Conservation (phyloP, 2,797 vertebrate species). For the Stomatorhinus walkeri region DNA sequence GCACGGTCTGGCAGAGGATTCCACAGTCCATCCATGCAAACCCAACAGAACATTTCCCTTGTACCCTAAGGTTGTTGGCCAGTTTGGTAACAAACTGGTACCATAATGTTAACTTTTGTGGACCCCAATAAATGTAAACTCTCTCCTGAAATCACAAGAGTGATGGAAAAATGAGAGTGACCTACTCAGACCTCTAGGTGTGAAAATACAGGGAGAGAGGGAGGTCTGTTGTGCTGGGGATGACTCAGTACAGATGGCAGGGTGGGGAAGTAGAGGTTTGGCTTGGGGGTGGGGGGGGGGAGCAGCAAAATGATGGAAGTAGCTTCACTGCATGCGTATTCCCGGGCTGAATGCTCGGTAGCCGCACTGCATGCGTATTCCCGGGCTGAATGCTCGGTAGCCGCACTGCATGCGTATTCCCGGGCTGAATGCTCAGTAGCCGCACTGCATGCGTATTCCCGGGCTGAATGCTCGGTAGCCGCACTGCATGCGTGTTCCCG, state of each 20-base stretch:
- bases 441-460: too few species aligned
- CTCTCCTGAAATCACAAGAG: background rate
- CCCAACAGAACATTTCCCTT: background rate
- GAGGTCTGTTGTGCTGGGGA: background rate
- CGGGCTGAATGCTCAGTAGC: too few species aligned
- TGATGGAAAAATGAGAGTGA: background rate
- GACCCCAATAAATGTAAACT: background rate
- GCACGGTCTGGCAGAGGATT: background rate
- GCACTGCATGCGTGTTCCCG: too few species aligned
- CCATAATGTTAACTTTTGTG: background rate
- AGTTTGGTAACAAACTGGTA: background rate
- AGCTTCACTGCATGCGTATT: too few species aligned
- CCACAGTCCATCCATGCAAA: background rate
- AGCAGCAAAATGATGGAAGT: background rate
- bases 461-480: too few species aligned
- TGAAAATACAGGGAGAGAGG: background rate
- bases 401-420: too few species aligned
- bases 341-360: too few species aligned
- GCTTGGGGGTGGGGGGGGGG: background rate
- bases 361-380: too few species aligned
- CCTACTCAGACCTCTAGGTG: background rate
- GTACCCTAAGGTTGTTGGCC: background rate
- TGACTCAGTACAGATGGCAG: slow-evolving; percentile 3
- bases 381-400: too few species aligned
- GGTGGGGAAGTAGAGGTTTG: background rate